These are phyloP conservation scores for Arenaria interpres DNA, from an alignment of 2,113 vertebrate genomes.

Conservation along the genomic window DNA sequence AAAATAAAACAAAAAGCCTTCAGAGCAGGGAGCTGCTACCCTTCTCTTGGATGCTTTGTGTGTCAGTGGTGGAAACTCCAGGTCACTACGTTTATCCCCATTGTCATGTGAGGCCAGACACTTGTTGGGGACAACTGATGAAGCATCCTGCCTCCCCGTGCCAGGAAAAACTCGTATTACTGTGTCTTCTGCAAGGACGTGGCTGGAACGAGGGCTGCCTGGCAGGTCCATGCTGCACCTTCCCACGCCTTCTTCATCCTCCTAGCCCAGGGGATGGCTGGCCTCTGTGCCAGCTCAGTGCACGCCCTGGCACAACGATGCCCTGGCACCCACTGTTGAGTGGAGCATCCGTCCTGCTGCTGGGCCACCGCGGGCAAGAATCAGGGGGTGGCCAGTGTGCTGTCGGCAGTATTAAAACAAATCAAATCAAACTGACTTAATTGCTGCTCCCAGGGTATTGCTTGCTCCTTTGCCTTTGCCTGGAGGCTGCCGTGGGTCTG, in stretches of 20 bases:
- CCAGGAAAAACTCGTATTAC: background rate
- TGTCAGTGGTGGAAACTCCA: background rate
- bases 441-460: background rate
- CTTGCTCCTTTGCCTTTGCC: background rate
- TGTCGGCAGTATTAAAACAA: background rate
- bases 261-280: background rate
- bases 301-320: accelerated
- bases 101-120: accelerated
- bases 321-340: background rate
- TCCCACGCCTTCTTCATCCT: background rate
- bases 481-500: background rate
- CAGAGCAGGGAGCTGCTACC: background rate
- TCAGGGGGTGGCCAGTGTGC: background rate
- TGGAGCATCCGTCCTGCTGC: background rate
- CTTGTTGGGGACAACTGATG: background rate
- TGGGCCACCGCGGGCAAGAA: background rate
- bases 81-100: background rate
- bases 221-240: background rate
- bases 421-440: background rate
- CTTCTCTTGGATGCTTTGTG: background rate
- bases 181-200: background rate
- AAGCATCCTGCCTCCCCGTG: background rate
- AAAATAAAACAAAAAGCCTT: background rate
- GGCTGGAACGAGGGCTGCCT: background rate
- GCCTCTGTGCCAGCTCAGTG: accelerated